Percentiles rank a stretch among this genome's conserved stretches.
Evolutionary conservation across 2,113 vertebrate genomes (phyloP).

Genomic region (Ahaetulla prasina): DNA sequence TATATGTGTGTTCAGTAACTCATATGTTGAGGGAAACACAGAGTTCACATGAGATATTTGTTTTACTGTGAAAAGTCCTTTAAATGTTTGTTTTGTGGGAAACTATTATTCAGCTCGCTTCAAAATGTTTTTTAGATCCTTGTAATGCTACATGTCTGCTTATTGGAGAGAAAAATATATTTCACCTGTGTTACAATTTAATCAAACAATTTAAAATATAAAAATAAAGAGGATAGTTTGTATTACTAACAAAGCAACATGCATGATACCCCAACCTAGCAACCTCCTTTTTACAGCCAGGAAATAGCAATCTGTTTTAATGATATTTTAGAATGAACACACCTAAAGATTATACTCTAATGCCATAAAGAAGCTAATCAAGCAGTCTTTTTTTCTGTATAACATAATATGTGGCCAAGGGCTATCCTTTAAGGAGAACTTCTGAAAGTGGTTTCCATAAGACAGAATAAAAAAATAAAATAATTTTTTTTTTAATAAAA

Average conservation of each 20-base stretch:
- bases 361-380: background rate
- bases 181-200: background rate
- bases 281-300: background rate
- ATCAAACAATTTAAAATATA: background rate
- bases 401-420: background rate
- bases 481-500: too few species aligned
- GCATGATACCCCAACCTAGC: background rate
- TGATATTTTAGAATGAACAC: background rate
- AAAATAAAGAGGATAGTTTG: background rate
- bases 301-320: background rate
- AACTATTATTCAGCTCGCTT: background rate
- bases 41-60: background rate
- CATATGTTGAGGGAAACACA: background rate
- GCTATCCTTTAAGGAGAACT: background rate
- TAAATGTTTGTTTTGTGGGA: background rate
- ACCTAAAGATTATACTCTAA: background rate
- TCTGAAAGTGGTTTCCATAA: background rate
- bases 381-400: background rate
- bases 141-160: background rate
- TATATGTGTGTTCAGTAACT: background rate
- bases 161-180: background rate
- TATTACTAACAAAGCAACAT: background rate
- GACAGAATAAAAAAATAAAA: too few species aligned
- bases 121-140: background rate
- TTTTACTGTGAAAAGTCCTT: background rate